phyloP scores from a whole-genome alignment of 2,113 vertebrate species.

The Clarias magur region DNA sequence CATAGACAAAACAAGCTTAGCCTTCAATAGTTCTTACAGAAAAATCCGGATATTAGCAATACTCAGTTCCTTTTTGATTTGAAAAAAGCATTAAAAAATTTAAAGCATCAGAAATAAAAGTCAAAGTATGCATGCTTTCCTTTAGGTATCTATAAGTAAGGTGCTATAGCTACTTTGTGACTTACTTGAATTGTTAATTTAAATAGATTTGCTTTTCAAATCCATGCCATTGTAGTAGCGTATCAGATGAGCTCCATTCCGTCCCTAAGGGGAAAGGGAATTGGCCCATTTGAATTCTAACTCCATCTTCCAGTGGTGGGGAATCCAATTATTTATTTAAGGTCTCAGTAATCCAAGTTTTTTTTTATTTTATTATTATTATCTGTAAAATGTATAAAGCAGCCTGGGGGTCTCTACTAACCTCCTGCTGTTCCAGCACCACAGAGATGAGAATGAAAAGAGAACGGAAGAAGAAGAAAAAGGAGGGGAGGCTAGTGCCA shows the following conservation, averaged over 20 bases:
- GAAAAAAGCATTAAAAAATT: neutral
- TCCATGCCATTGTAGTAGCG: slow-evolving; percentile 19
- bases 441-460: slow-evolving; percentile 21
- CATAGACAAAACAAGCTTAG: neutral
- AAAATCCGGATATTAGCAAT: neutral
- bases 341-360: slow-evolving; percentile 43
- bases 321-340: slow-evolving; percentile 69
- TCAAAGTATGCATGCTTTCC: neutral
- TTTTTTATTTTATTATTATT: slow-evolving; percentile 43
- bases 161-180: neutral
- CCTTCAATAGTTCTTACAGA: neutral
- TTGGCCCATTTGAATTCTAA: slow-evolving; percentile 60
- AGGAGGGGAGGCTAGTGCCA: neutral
- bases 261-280: slow-evolving; percentile 59
- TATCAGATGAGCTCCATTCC: slow-evolving; percentile 59
- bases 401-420: slow-evolving; percentile 4
- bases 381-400: slow-evolving; percentile 22
- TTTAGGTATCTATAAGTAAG: neutral
- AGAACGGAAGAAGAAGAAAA: neutral
- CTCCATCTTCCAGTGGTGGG: slow-evolving; percentile 50
- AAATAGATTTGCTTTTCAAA: slow-evolving; percentile 16
- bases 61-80: neutral
- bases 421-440: slow-evolving; percentile 16
- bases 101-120: neutral
- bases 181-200: slow-evolving; percentile 4